Evolutionary conservation across 2,888 invertebrate species (phyloP), one percentile per base, ranked within the genome.

Genomic region (Chrysina gloriosa): DNA sequence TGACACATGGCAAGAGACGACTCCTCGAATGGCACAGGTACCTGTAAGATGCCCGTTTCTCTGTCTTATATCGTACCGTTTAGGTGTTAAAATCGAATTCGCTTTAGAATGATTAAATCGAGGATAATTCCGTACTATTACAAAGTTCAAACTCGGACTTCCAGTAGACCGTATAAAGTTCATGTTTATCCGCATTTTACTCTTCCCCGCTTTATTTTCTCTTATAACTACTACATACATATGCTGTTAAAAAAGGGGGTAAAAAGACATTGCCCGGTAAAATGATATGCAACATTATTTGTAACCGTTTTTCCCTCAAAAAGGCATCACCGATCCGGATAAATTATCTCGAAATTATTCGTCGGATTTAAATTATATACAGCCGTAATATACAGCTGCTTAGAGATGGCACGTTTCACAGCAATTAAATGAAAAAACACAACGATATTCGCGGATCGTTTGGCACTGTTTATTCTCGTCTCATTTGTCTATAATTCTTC

Each of bases 321-420:
- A 34, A 54, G 23, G 31, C n/a, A 23, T 34, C n/a, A 50, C 16
- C 9, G n/a, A 50, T 45, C 21, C 19, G 45, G 27, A 50, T 29
- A 25, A 25, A 36, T 36, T 6, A 25, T 14, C 25, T 25, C 3
- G 14, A 36, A 56, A 9, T 34, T 56, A 66, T 21, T 21, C 27
- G 23, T 42, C 23, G 34, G 36, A 25, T 48, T 47, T 31, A 45
- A 31, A 45, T 47, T 31, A 47, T 45, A 25, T 31, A 48, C 63
- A 63, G 52, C 61, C 63, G 45, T 54, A 47, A 31, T 61, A 45
- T 31, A 63, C 66, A 63, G 69, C 69, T 66, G 61, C 63, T 54
- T 36, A 65, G 70, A 80, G 78, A 83, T 83, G 82, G 82, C 83
- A 83, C 82, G 79, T 77, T 81, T 83, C 81, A 83, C 82, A 82